A percentile compares a stretch with the other conserved stretches of the same genome.
phyloP scores from a whole-genome alignment of 2,113 vertebrate species.

The Smithornis capensis region DNA sequence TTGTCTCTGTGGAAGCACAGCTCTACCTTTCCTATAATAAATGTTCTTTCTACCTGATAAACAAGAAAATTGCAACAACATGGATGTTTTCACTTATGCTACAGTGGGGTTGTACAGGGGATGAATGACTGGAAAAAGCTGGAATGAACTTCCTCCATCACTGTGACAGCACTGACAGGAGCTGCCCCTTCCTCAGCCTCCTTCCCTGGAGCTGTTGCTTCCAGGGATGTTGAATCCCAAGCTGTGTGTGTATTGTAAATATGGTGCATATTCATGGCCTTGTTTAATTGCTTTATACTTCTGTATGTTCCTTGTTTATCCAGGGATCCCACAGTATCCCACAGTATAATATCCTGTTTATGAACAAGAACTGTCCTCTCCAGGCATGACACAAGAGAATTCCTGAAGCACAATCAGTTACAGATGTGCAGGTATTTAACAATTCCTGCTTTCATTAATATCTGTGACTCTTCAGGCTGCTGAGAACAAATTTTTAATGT shows the following conservation, averaged over 20 bases:
- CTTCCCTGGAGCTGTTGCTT: background rate
- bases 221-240: background rate
- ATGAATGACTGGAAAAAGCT: background rate
- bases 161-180: background rate
- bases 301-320: background rate
- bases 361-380: background rate
- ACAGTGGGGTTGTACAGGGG: background rate
- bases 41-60: background rate
- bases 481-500: background rate
- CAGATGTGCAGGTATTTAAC: background rate
- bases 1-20: background rate
- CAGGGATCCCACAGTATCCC: background rate
- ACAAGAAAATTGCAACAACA: background rate
- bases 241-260: background rate
- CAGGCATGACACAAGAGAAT: background rate
- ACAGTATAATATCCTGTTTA: no score
- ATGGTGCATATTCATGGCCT: rapidly evolving
- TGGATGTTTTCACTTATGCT: background rate
- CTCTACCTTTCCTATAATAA: background rate
- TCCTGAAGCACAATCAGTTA: background rate
- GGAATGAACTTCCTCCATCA: background rate
- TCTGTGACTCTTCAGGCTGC: background rate
- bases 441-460: background rate
- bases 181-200: background rate
- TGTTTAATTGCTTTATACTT: background rate